Percentiles rank a stretch among this genome's conserved stretches.
phyloP scores from a whole-genome alignment of 1,140 invertebrate genomes.

The Acarapis woodi region DNA sequence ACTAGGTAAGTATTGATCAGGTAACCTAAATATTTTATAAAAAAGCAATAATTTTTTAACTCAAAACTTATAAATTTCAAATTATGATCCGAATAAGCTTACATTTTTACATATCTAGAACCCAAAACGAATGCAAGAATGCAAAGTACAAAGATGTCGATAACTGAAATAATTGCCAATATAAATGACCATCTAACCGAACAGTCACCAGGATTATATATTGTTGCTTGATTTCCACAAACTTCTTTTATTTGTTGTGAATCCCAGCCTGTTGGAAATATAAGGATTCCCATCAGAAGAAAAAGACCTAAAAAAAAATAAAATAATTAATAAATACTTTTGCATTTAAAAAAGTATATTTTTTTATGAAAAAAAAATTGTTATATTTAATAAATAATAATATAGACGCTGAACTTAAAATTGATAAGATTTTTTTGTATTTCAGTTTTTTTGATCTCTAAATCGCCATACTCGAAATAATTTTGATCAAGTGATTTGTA shows the following conservation, averaged over 20 bases:
- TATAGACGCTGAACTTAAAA: no score
- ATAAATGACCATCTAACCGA: constrained; percentile 79
- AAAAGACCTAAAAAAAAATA: constrained; percentile 30
- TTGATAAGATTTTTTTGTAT: no score
- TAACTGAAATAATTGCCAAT: constrained; percentile 59
- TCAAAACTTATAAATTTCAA: constrained; percentile 56
- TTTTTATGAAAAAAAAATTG: no score
- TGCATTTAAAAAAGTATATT: no score
- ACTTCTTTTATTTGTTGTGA: constrained; percentile 44
- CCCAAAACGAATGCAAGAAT: constrained; percentile 77
- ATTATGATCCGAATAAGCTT: no score
- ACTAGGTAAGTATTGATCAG: constrained; percentile 10
- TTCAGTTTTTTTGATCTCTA: no score
- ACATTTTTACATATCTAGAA: constrained; percentile 47
- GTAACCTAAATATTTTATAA: no score
- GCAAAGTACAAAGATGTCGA: constrained; percentile 63
- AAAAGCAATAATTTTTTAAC: constrained; percentile 22
- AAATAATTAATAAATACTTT: no score
- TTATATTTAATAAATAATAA: no score
- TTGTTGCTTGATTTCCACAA: constrained; percentile 46
- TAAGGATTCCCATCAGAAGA: constrained; percentile 47
- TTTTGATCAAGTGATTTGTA: no score
- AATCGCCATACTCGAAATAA: no score
- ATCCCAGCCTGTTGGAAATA: constrained; percentile 83
- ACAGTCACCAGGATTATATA: constrained; percentile 46